A percentile compares a stretch with the other conserved stretches of the same genome.
Conservation (phyloP, 2,113 vertebrate genomes). For the Lophura nycthemera region DNA sequence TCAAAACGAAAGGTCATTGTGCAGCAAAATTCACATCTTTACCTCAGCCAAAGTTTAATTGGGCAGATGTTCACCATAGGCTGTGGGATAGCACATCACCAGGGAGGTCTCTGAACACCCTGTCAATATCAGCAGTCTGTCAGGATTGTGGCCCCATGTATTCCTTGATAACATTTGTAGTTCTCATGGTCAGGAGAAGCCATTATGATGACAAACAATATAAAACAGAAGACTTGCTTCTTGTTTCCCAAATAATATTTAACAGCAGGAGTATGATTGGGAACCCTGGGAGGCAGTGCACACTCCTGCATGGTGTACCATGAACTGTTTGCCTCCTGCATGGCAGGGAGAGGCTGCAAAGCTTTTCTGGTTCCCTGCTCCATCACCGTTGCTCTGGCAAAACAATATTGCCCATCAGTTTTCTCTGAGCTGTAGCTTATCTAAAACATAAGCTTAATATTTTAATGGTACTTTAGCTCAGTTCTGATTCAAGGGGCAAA, state of each 20-base stretch:
- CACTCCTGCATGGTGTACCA: not conserved
- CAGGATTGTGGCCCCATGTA: not conserved
- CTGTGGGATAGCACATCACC: not conserved
- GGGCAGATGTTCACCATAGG: not conserved
- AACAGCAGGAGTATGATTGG: not conserved
- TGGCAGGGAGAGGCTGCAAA: not conserved
- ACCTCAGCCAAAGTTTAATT: not conserved
- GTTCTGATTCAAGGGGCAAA: not conserved
- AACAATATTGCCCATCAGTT: not conserved
- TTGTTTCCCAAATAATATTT: not conserved
- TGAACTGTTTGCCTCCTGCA: not conserved
- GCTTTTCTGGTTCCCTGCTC: not conserved
- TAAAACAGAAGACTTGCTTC: not conserved
- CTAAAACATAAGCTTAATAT: not conserved
- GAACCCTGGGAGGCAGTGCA: rapidly evolving
- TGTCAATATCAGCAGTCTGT: not conserved
- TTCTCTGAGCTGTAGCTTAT: not conserved
- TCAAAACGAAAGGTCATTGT: not conserved
- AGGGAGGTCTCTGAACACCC: not conserved
- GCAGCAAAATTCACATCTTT: not conserved
- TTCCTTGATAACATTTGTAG: not conserved
- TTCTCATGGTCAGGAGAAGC: not conserved
- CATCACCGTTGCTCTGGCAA: not conserved
- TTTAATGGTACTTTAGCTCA: not conserved
- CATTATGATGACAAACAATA: not conserved